Conservation (phyloP, 2,888 invertebrate genomes). For the Eledona agricola region DNA sequence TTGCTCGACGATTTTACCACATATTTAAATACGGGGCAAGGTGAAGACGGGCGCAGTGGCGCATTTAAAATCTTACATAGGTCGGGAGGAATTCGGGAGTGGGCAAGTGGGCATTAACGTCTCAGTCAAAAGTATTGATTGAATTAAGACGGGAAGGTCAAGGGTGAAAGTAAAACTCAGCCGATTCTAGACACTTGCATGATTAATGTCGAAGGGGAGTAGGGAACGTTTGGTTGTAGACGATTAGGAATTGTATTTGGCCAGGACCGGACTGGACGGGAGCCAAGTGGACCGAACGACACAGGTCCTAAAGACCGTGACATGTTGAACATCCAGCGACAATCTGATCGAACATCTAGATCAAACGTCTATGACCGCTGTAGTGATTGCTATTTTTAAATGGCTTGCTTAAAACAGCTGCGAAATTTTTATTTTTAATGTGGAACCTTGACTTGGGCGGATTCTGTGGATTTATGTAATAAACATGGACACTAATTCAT, state of each 20-base stretch:
- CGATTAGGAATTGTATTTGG: slow-evolving; percentile 17
- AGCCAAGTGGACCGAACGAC: slow-evolving; percentile 17
- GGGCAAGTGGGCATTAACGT: slow-evolving; percentile 11
- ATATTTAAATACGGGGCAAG: slow-evolving; percentile 11
- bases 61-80: slow-evolving; percentile 1
- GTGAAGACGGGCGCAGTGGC: slow-evolving; percentile 1
- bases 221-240: slow-evolving; percentile 8
- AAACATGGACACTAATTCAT: slow-evolving; percentile 2
- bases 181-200: slow-evolving; percentile 3
- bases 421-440: slow-evolving; percentile 1
- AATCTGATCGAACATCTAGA: slow-evolving; percentile 16
- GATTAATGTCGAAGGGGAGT: background rate
- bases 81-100: slow-evolving; percentile 15
- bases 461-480: background rate
- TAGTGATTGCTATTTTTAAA: slow-evolving; percentile 4
- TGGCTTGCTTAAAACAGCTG: slow-evolving; percentile 2
- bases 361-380: slow-evolving; percentile 16
- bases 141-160: slow-evolving; percentile 23
- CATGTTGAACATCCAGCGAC: slow-evolving; percentile 16
- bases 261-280: slow-evolving; percentile 18
- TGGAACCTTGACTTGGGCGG: background rate
- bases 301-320: slow-evolving; percentile 22
- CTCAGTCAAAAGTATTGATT: slow-evolving; percentile 16
- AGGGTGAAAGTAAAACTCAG: slow-evolving; percentile 24
- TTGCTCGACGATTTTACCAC: slow-evolving; percentile 5